phyloP scores from a whole-genome alignment of 2,113 vertebrate species.

The Morphnarchus princeps region DNA sequence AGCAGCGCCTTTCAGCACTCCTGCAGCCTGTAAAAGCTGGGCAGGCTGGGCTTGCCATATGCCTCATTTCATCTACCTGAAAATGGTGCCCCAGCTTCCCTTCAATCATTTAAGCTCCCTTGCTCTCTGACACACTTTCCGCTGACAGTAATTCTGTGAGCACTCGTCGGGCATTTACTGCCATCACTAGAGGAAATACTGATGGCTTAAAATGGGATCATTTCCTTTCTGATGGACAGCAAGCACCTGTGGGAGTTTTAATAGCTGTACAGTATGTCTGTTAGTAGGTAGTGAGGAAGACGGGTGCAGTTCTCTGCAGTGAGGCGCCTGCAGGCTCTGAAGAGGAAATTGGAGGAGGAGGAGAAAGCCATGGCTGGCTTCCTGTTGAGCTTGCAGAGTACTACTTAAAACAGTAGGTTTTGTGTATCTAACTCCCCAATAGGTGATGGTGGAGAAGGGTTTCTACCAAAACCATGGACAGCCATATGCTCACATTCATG shows the following conservation, averaged over 20 bases:
- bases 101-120: slow-evolving; percentile 65
- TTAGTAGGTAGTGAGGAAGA: background rate
- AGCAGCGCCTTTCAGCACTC: background rate
- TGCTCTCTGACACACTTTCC: slow-evolving; percentile 61
- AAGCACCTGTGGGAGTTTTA: slow-evolving; percentile 57
- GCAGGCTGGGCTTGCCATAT: background rate
- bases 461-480: background rate
- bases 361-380: background rate
- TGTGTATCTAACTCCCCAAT: background rate
- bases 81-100: slow-evolving; percentile 52
- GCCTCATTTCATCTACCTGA: slow-evolving; percentile 55
- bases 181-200: slow-evolving; percentile 61
- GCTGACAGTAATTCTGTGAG: slow-evolving; percentile 64
- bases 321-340: background rate
- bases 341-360: background rate
- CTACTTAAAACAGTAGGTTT: background rate
- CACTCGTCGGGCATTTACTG: slow-evolving; percentile 35
- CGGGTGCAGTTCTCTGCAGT: background rate
- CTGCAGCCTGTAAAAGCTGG: background rate
- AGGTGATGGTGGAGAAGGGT: background rate
- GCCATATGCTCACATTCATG: fast-evolving
- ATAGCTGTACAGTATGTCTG: background rate
- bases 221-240: slow-evolving; percentile 68
- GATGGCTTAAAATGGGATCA: slow-evolving; percentile 69
- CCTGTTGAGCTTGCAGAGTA: background rate